phyloP scores from a whole-genome alignment of 2,797 vertebrate species.

The Ciconia nigra region DNA sequence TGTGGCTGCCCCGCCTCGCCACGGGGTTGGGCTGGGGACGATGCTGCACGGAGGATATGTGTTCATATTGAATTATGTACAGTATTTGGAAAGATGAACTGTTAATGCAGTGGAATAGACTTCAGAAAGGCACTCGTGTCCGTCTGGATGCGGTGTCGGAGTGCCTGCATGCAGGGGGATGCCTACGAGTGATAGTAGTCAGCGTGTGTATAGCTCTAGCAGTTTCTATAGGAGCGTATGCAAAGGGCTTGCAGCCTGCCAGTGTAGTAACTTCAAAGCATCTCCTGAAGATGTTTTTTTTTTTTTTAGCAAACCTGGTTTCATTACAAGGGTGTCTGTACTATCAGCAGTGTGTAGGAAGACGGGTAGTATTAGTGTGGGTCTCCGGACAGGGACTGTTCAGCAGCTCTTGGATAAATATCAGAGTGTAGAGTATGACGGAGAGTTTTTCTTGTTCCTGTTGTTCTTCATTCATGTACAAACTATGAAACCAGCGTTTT shows the following conservation, averaged over 20 bases:
- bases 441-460: not conserved
- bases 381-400: not conserved
- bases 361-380: rapidly evolving
- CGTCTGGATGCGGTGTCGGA: rapidly evolving
- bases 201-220: rapidly evolving
- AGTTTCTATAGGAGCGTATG: rapidly evolving
- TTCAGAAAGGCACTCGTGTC: not conserved
- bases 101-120: rapidly evolving
- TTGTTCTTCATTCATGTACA: not conserved
- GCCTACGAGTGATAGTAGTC: rapidly evolving
- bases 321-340: rapidly evolving
- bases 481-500: not conserved
- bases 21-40: not conserved
- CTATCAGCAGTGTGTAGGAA: rapidly evolving
- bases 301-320: not conserved
- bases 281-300: rapidly evolving
- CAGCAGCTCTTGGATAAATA: not conserved
- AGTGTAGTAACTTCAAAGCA: rapidly evolving
- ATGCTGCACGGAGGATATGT: rapidly evolving
- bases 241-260: not conserved
- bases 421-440: rapidly evolving
- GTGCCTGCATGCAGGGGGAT: not conserved
- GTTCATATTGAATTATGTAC: rapidly evolving
- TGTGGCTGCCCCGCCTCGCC: rapidly evolving
- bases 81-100: not conserved